Evolutionary conservation across 2,797 vertebrate species (phyloP).

Genomic region (Pelochelys cantorii): DNA sequence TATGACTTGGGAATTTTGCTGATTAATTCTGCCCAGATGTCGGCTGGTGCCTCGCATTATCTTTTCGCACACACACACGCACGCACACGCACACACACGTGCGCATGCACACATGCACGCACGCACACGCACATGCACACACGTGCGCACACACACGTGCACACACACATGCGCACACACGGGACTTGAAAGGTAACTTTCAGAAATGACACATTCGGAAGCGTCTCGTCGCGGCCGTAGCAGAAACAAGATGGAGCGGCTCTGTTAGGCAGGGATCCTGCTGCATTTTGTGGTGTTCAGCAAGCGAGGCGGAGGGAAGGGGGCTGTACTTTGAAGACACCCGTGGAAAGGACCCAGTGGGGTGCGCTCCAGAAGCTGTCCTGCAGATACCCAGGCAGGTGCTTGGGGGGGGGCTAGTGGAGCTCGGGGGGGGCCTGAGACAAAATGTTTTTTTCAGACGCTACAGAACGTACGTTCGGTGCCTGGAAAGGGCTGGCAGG

Average conservation of each 20-base stretch:
- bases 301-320: background rate
- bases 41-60: background rate
- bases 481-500: background rate
- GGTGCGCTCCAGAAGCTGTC: background rate
- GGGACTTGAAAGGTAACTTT: background rate
- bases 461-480: background rate
- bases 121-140: too few relatives aligned
- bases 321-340: background rate
- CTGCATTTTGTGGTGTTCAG: background rate
- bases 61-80: background rate
- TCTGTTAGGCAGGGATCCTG: background rate
- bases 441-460: background rate
- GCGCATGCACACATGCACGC: too few relatives aligned
- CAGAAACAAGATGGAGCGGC: background rate
- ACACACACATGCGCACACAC: background rate
- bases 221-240: background rate
- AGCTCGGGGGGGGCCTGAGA: background rate
- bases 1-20: rapidly evolving
- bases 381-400: background rate
- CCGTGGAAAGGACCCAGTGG: background rate
- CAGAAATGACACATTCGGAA: background rate
- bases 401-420: too few relatives aligned
- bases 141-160: too few relatives aligned
- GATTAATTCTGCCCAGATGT: background rate
- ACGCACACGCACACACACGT: too few relatives aligned